Conservation (phyloP, 1,140 invertebrate genomes). For the Hirudo medicinalis region DNA sequence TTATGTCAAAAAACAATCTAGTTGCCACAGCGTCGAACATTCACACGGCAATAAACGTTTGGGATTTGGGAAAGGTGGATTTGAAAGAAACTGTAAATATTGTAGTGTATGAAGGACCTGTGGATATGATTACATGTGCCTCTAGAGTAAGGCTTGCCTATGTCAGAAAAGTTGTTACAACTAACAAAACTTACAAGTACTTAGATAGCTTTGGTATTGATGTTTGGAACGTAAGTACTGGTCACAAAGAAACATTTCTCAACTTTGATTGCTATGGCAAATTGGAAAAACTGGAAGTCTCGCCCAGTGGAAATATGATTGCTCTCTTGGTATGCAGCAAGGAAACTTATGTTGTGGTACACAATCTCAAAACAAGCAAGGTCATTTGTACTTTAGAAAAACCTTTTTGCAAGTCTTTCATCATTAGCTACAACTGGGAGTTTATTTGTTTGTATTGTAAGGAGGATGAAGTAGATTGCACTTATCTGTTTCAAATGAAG, state of each 20-base stretch:
- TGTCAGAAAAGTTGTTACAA: conserved; percentile 19
- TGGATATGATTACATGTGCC: conserved; percentile 19
- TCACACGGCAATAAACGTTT: conserved; percentile 24
- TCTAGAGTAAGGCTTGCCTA: conserved; percentile 2
- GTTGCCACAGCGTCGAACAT: conserved; percentile 19
- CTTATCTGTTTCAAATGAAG: conserved; percentile 15
- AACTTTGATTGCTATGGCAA: conserved; percentile 20
- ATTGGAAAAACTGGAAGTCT: conserved; percentile 18
- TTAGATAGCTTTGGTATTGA: conserved; percentile 24
- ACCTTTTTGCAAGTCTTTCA: conserved; percentile 12
- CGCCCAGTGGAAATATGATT: conserved; percentile 14
- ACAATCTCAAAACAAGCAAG: conserved; percentile 17
- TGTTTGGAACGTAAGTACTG: conserved; percentile 22
- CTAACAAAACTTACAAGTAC: conserved; percentile 19
- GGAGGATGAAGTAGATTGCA: conserved; percentile 11
- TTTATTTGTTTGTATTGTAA: conserved; percentile 12
- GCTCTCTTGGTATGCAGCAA: conserved; percentile 18
- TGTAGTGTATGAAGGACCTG: conserved; percentile 21
- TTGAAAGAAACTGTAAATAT: conserved; percentile 2
- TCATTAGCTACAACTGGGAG: conserved; percentile 14
- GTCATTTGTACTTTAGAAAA: conserved; percentile 5
- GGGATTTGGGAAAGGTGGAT: conserved; percentile 19
- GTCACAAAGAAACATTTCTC: conserved; percentile 18
- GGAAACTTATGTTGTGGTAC: conserved; percentile 18
- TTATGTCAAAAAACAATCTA: conserved; percentile 15